Percentiles rank a stretch among this genome's conserved stretches.
Conservation (phyloP, 2,888 invertebrate species). For the Zele albiditarsus region DNA sequence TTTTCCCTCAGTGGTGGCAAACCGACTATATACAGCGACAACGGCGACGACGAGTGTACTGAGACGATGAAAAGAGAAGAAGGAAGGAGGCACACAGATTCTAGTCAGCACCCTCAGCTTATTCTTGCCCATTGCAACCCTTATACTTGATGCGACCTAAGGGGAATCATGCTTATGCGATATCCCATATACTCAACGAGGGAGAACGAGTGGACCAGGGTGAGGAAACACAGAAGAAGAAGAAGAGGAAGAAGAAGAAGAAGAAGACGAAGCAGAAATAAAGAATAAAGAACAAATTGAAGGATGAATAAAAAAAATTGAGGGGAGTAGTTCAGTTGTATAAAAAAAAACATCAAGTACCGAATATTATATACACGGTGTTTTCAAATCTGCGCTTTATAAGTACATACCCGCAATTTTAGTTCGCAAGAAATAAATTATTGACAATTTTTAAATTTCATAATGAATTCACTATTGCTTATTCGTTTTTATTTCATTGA, state of each 20-base stretch:
- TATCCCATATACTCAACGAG: slow-evolving; percentile 38
- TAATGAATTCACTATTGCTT: too few relatives aligned
- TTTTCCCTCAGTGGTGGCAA: slow-evolving; percentile 24
- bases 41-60: slow-evolving; percentile 14
- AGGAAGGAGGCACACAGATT: slow-evolving; percentile 52
- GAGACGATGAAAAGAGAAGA: slow-evolving; percentile 36
- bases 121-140: slow-evolving; percentile 67
- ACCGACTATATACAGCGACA: slow-evolving; percentile 20
- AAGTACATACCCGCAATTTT: too few relatives aligned
- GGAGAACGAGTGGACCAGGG: slow-evolving; percentile 51
- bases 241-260: slow-evolving; percentile 22
- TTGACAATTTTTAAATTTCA: too few relatives aligned
- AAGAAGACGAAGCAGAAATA: slow-evolving; percentile 22
- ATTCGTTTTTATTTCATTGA: too few relatives aligned
- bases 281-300: background rate
- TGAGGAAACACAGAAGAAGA: background rate
- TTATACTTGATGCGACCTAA: slow-evolving; percentile 63
- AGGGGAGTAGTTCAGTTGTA: too few relatives aligned
- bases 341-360: background rate
- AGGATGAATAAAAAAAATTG: background rate
- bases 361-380: too few relatives aligned
- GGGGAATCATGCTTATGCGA: slow-evolving; percentile 30
- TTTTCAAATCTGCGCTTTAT: too few relatives aligned
- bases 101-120: slow-evolving; percentile 57
- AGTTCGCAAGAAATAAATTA: too few relatives aligned